Conservation (phyloP, 2,797 vertebrate species). For the Euthynnus affinis region DNA sequence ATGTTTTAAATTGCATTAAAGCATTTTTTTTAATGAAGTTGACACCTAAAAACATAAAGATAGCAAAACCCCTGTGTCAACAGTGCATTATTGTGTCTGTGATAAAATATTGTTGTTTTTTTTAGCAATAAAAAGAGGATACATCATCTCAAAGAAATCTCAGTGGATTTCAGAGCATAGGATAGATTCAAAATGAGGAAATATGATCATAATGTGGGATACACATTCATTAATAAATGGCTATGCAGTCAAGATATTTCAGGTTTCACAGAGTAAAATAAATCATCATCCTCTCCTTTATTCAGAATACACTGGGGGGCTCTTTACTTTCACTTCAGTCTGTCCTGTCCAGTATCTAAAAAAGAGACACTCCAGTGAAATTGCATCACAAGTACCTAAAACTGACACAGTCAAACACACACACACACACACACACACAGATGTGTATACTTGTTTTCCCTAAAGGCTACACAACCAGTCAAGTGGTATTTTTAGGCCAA, state of each 20-base stretch:
- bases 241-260: neutral
- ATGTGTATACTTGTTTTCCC: constrained; percentile 47
- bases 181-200: neutral
- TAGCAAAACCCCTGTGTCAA: neutral
- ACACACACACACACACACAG: constrained; percentile 21
- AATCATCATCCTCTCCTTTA: neutral
- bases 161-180: too few species aligned
- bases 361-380: constrained; percentile 22
- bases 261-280: constrained; percentile 7
- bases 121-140: neutral
- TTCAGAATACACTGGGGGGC: neutral
- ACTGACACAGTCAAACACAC: constrained; percentile 29
- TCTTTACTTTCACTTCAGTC: neutral
- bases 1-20: neutral
- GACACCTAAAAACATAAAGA: neutral
- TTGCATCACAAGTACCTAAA: constrained; percentile 11
- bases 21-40: constrained; percentile 6
- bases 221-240: neutral
- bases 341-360: neutral
- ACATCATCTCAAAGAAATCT: neutral
- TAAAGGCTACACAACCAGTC: constrained; percentile 45
- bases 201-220: neutral
- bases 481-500: constrained; percentile 59
- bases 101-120: neutral
- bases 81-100: neutral